These are phyloP conservation scores for Ormyrus nitidulus DNA, from an alignment of 2,888 invertebrate genomes.

Conservation along the genomic window DNA sequence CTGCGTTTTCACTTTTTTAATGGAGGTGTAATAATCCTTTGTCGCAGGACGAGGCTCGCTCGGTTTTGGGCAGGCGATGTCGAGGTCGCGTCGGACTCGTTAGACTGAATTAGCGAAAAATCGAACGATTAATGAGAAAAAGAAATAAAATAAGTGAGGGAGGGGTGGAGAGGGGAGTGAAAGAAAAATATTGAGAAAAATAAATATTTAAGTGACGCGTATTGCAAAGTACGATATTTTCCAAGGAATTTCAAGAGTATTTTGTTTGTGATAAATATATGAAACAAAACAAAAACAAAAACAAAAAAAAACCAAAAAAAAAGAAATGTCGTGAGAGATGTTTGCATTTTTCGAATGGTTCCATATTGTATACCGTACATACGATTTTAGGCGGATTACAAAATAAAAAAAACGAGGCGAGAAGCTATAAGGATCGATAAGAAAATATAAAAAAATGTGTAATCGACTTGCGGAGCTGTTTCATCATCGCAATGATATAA, in stretches of 20 bases:
- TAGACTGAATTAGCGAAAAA: constrained; percentile 56
- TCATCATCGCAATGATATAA: constrained; percentile 16
- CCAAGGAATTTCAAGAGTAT: constrained; percentile 56
- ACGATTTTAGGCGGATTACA: constrained; percentile 33
- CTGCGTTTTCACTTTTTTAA: too few species aligned
- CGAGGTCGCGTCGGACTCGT: constrained; percentile 40
- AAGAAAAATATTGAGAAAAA: constrained; percentile 1
- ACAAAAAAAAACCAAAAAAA: too few species aligned
- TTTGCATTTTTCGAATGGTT: constrained; percentile 55
- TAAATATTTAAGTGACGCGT: constrained; percentile 49
- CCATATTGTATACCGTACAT: constrained; percentile 42
- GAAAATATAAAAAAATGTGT: constrained; percentile 2
- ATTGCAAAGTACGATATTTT: constrained; percentile 53
- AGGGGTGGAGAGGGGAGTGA: background rate
- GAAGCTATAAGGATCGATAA: background rate
- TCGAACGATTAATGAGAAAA: constrained; percentile 25
- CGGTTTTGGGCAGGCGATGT: too few species aligned
- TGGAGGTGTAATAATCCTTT: too few species aligned
- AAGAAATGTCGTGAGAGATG: constrained; percentile 28
- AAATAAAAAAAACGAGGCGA: constrained; percentile 47
- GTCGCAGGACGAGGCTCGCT: too few species aligned
- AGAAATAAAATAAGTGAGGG: background rate
- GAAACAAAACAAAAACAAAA: background rate
- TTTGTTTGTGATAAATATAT: constrained; percentile 56
- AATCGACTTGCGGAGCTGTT: background rate